Conservation (phyloP, 2,113 vertebrate species). For the Maccullochella peelii region DNA sequence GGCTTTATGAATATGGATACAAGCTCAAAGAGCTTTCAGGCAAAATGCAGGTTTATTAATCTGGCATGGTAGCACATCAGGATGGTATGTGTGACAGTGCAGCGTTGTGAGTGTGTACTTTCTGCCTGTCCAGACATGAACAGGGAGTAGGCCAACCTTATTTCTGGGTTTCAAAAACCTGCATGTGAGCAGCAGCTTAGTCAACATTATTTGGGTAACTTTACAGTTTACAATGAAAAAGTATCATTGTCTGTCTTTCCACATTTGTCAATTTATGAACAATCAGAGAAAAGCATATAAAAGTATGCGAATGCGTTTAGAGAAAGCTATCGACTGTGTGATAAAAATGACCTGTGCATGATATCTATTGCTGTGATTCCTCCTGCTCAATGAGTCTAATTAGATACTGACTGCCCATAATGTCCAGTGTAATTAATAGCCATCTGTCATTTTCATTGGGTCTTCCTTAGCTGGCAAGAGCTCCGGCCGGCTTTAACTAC, state of each 20-base stretch:
- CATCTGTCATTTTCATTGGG: conserved; percentile 73
- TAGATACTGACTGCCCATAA: conserved; percentile 74
- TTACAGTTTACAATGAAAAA: conserved; percentile 11
- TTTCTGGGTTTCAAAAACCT: not conserved
- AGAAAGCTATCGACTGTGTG: conserved; percentile 32
- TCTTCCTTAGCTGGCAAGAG: conserved; percentile 51
- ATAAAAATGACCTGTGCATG: conserved; percentile 40
- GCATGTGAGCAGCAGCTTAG: conserved; percentile 2
- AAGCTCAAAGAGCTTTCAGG: not conserved
- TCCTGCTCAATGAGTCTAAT: conserved; percentile 62
- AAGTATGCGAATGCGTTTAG: conserved; percentile 34
- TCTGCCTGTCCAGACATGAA: conserved; percentile 54
- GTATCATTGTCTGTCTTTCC: not conserved
- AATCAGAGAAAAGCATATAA: conserved; percentile 27
- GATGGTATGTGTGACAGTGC: not conserved
- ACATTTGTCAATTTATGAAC: not conserved
- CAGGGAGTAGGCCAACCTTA: conserved; percentile 38
- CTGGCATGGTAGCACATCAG: not conserved
- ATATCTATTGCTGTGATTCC: conserved; percentile 57
- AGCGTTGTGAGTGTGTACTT: not conserved
- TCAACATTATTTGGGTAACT: not conserved
- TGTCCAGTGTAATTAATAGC: conserved; percentile 67
- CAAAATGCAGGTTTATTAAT: not conserved
- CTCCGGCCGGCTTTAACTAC: conserved; percentile 52
- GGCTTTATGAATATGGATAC: not conserved